Evolutionary conservation across 2,113 vertebrate genomes (phyloP).

Genomic region (Litocranius walleri): DNA sequence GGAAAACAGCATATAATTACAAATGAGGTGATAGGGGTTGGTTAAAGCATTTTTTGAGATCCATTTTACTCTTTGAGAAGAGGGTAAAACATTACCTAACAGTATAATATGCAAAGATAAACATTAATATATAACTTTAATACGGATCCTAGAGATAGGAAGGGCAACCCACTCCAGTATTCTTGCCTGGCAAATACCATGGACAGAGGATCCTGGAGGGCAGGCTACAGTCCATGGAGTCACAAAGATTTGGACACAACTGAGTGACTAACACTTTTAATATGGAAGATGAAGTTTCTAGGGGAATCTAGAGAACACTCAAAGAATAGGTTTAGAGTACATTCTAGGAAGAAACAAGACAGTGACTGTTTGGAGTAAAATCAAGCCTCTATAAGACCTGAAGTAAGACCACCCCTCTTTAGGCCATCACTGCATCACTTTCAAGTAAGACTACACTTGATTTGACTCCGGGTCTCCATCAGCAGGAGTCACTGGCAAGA

Average conservation of each 20-base stretch:
- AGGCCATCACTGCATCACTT: no score
- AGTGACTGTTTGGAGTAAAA: no score
- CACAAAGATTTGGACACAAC: not conserved
- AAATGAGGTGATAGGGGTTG: not conserved
- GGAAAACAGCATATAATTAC: not conserved
- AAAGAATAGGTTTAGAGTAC: no score
- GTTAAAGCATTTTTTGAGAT: not conserved
- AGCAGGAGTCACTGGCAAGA: no score
- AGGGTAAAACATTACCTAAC: not conserved
- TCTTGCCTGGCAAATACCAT: not conserved
- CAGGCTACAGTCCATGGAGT: not conserved
- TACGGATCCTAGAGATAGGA: not conserved
- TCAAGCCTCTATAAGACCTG: no score
- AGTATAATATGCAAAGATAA: not conserved
- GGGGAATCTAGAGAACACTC: not conserved
- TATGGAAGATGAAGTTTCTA: not conserved
- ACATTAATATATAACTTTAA: not conserved
- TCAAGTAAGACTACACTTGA: no score
- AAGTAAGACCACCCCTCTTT: no score
- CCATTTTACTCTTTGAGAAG: not conserved
- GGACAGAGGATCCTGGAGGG: not conserved
- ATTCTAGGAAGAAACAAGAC: no score
- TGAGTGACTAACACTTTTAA: not conserved
- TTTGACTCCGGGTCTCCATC: no score
- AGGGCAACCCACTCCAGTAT: not conserved